phyloP scores from a whole-genome alignment of 2,888 invertebrate species.

The Xanthia togata region DNA sequence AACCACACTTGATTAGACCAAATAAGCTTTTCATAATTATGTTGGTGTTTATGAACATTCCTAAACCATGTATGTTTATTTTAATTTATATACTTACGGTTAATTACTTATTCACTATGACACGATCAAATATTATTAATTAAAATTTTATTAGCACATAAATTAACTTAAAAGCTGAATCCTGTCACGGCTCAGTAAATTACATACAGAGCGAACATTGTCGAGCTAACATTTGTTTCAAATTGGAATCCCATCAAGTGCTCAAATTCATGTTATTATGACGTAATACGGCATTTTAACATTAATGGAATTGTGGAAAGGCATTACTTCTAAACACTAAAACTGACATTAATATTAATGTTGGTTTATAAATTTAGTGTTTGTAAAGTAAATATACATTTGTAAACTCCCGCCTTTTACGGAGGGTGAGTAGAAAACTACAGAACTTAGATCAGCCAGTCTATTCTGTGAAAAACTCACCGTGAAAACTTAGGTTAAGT shows the following conservation, averaged over 20 bases:
- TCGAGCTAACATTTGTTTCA: conserved; percentile 41
- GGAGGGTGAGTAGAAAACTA: not conserved
- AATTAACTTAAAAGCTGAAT: conserved; percentile 34
- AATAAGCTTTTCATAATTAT: conserved; percentile 9
- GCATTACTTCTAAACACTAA: conserved; percentile 10
- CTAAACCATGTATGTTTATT: conserved; percentile 5
- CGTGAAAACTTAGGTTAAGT: no score
- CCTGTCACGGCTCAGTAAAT: conserved; percentile 36
- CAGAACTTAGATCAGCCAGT: not conserved
- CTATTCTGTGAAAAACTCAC: no score
- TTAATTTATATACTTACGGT: conserved; percentile 11
- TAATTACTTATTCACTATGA: conserved; percentile 30
- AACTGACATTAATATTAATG: conserved; percentile 3
- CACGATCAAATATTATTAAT: conserved; percentile 24
- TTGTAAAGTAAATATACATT: not conserved
- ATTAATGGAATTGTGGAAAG: conserved; percentile 32
- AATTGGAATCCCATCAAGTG: conserved; percentile 57
- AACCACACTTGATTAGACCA: conserved; percentile 9
- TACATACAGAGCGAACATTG: conserved; percentile 32
- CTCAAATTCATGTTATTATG: conserved; percentile 51
- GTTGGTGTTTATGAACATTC: not conserved
- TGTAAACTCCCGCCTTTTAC: not conserved
- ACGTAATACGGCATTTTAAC: conserved; percentile 44
- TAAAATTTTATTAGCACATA: conserved; percentile 6
- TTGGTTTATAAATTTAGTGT: not conserved